These are phyloP conservation scores for Drosophila lowei DNA, from an alignment of 1,140 invertebrate genomes.

Conservation along the genomic window DNA sequence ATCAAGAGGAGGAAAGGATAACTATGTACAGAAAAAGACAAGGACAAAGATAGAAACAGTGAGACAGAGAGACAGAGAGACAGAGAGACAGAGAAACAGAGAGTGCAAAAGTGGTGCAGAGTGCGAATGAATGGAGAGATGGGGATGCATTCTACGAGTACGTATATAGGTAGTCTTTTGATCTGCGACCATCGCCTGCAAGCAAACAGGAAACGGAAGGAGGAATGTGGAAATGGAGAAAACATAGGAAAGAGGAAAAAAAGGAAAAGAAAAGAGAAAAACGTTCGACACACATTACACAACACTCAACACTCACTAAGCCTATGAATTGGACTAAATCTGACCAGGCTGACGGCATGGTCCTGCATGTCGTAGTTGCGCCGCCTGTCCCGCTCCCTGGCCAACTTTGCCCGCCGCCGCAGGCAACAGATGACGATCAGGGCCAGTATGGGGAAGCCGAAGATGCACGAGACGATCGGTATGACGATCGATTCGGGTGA, in stretches of 20 bases:
- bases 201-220: background rate
- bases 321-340: constrained; percentile 89
- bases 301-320: constrained; percentile 86
- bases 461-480: constrained; percentile 94
- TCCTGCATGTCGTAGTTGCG: constrained; percentile 91
- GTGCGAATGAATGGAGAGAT: no score
- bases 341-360: constrained; percentile 90
- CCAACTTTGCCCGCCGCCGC: constrained; percentile 90
- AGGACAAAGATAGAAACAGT: background rate
- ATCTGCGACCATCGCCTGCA: constrained; percentile 23
- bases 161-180: constrained; percentile 3
- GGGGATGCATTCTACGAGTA: no score
- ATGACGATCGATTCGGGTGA: constrained; percentile 94
- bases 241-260: background rate
- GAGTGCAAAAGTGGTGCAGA: no score
- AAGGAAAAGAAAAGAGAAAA: constrained; percentile 20
- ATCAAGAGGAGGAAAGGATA: constrained; percentile 27
- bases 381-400: constrained; percentile 89
- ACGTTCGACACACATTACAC: constrained; percentile 62
- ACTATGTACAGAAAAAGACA: background rate
- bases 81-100: background rate
- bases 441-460: constrained; percentile 93
- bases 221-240: background rate
- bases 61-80: background rate
- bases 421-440: constrained; percentile 94